These are phyloP conservation scores for Rhea americana DNA, from an alignment of 2,113 vertebrate genomes.

Conservation along the genomic window DNA sequence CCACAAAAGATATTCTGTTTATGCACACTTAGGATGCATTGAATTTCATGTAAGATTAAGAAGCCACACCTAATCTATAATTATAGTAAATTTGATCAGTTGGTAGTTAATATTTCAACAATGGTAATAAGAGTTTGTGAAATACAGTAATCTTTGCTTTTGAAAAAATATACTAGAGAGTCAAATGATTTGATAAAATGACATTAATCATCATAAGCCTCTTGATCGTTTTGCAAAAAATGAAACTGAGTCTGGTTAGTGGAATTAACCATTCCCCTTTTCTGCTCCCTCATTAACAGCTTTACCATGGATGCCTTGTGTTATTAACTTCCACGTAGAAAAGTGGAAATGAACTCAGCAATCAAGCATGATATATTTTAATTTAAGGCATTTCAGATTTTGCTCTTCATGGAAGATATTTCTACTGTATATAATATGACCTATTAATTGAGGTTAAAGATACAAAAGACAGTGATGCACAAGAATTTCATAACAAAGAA, in stretches of 20 bases:
- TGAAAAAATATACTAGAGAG: neutral
- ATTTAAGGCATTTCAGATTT: neutral
- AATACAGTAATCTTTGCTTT: neutral
- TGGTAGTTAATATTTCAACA: neutral
- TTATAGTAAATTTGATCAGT: neutral
- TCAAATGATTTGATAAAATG: neutral
- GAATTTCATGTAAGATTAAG: neutral
- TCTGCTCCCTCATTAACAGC: neutral
- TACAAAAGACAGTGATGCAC: neutral
- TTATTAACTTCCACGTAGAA: neutral
- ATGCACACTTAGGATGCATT: neutral
- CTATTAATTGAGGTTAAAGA: conserved; percentile 8
- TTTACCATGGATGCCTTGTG: neutral
- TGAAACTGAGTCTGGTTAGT: neutral
- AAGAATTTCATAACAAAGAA: neutral
- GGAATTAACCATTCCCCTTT: neutral
- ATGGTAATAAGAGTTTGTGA: neutral
- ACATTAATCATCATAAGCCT: neutral
- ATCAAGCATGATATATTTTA: neutral
- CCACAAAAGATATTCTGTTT: neutral
- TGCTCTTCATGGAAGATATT: conserved; percentile 2
- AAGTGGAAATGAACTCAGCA: neutral
- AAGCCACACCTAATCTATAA: neutral
- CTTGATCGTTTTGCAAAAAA: conserved; percentile 7
- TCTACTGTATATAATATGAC: neutral